Percentiles rank a stretch among this genome's conserved stretches.
Evolutionary conservation across 1,140 invertebrate species (phyloP).

Genomic region (Mycetomoellerius zeteki): DNA sequence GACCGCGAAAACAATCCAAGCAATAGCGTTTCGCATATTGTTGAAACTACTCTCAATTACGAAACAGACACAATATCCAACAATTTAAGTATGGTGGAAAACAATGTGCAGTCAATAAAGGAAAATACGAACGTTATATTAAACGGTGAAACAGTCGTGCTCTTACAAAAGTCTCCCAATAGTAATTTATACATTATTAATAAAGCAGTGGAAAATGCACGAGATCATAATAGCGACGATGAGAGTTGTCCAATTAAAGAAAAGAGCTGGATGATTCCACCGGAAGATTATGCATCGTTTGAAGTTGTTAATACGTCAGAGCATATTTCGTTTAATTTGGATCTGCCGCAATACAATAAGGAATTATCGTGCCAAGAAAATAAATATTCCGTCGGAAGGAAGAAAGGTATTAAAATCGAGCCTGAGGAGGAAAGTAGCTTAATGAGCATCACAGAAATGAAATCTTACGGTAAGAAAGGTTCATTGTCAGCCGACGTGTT

Average conservation of each 20-base stretch:
- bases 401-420: slow-evolving; percentile 72
- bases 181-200: slow-evolving; percentile 86
- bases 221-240: slow-evolving; percentile 75
- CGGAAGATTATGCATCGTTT: slow-evolving; percentile 59
- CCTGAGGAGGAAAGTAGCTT: slow-evolving; percentile 50
- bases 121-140: slow-evolving; percentile 84
- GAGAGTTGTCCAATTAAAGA: slow-evolving; percentile 65
- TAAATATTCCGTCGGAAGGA: slow-evolving; percentile 57
- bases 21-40: slow-evolving; percentile 57
- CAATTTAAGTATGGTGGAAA: slow-evolving; percentile 70
- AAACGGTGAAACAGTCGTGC: slow-evolving; percentile 84
- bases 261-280: slow-evolving; percentile 56
- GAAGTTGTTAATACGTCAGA: slow-evolving; percentile 63
- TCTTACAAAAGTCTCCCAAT: slow-evolving; percentile 84
- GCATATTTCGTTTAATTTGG: slow-evolving; percentile 63
- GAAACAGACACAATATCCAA: slow-evolving; percentile 71
- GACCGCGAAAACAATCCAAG: slow-evolving; percentile 49
- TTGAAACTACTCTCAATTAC: slow-evolving; percentile 69
- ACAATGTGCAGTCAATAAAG: slow-evolving; percentile 69
- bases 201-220: slow-evolving; percentile 82
- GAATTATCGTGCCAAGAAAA: slow-evolving; percentile 67
- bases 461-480: slow-evolving; percentile 64
- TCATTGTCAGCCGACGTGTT: slow-evolving; percentile 57
- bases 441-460: slow-evolving; percentile 56
- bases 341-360: slow-evolving; percentile 63